Evolutionary conservation across 2,797 vertebrate genomes (phyloP), one percentile per base, ranked within the genome.

Genomic region (Vultur gryphus): DNA sequence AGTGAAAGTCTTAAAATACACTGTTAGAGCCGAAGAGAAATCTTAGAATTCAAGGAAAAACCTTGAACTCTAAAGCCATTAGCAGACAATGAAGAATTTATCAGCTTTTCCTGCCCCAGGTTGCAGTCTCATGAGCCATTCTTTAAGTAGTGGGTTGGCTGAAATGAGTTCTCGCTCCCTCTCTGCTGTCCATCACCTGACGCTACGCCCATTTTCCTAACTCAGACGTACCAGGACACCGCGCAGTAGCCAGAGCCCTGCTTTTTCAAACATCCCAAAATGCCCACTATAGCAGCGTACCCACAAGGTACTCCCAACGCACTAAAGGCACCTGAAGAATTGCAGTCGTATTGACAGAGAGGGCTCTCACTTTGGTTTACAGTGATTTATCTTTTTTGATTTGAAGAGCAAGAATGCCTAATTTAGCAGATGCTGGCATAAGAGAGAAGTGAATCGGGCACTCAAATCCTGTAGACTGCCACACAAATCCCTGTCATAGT

Each of bases 161-260:
- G 55, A 41, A 57, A 13, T 3, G n/a, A 67, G 76, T 7, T 67
- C 44, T 72, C 14, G 1, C 59, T 39, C 58, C 41, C 65, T 51
- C 65, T 24, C 46, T 35, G 44, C 75, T 41, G 48, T 20, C 72
- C 89, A 25, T 31, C 65, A 35, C 72, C 89, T 48, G 62, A 48
- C 55, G 67, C 75, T 31, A 2, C 3, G 0, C 83, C 33, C 51
- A 0, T n/a, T 21, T n/a, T 26, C 90, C 65, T 13, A 35, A 0
- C 57, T 37, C 57, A 1, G 33, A 14, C 39, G 7, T 10, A 18
- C 33, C 86, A 88, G 52, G 39, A 86, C 31, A 16, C 37, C 7
- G 14, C 1, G 8, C 6, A 58, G 39, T 0, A 55, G 11, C 39
- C 80, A 81, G 8, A 59, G 35, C 25, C 29, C 76, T 11, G 64